Evolutionary conservation across 2,797 vertebrate genomes (phyloP).

Genomic region (Pipistrellus pipistrellus): DNA sequence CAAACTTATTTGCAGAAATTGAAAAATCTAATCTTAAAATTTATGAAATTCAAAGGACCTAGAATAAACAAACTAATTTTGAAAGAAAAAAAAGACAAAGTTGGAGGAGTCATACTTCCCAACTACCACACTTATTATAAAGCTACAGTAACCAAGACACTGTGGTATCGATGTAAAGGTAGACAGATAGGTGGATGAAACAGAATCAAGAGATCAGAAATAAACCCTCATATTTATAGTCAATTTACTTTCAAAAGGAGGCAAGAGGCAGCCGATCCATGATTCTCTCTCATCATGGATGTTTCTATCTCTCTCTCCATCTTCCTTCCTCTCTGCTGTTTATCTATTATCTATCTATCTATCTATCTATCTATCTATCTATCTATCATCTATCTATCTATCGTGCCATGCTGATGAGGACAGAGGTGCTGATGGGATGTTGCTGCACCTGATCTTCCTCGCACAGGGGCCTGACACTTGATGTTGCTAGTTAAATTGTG

Average conservation of each 20-base stretch:
- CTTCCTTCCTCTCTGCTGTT: too few species aligned
- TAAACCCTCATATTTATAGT: neutral
- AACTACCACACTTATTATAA: neutral
- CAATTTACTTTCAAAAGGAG: neutral
- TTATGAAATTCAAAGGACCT: neutral
- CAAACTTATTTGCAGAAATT: constrained; percentile 30
- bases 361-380: too few species aligned
- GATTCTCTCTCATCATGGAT: too few species aligned
- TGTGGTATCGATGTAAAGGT: neutral
- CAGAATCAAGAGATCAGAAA: neutral
- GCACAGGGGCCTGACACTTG: too few species aligned
- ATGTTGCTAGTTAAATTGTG: neutral
- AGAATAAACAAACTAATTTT: constrained; percentile 9
- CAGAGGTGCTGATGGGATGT: neutral
- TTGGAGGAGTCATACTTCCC: neutral
- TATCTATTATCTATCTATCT: too few species aligned
- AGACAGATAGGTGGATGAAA: neutral
- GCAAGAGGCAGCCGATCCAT: too few species aligned
- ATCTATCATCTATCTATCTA: too few species aligned
- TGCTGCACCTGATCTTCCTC: neutral
- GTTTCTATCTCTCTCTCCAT: too few species aligned
- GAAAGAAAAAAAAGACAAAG: neutral
- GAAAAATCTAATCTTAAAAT: constrained; percentile 19
- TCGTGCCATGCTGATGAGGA: neutral
- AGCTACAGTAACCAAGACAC: neutral